phyloP scores from a whole-genome alignment of 2,888 invertebrate genomes.

The Volucella inflata region DNA sequence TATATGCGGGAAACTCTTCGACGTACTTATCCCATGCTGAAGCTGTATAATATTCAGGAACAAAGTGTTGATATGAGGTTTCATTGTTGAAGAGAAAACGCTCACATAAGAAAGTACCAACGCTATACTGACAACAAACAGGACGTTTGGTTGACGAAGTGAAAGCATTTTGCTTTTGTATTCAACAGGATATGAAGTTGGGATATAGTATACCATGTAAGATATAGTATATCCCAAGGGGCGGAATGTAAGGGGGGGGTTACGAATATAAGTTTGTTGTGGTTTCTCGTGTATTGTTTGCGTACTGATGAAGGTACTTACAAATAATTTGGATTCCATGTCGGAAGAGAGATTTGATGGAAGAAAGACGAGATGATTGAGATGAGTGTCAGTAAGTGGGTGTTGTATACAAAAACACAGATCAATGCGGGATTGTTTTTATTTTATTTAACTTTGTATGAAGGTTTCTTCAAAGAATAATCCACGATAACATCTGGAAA shows the following conservation, averaged over 20 bases:
- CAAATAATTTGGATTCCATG: conserved; percentile 48
- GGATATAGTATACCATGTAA: conserved; percentile 33
- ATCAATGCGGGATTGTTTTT: neutral
- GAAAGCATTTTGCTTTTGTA: conserved; percentile 50
- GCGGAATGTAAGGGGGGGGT: no score
- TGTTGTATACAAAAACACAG: neutral
- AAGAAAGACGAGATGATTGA: conserved; percentile 4
- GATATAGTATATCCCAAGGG: no score
- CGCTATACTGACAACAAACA: conserved; percentile 52
- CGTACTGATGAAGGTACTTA: conserved; percentile 28
- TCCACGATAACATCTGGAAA: no score
- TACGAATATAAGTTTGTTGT: conserved; percentile 41
- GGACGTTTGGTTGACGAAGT: conserved; percentile 50
- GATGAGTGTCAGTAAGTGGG: conserved; percentile 12
- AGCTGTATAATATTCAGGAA: conserved; percentile 49
- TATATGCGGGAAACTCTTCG: conserved; percentile 55
- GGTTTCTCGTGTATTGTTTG: conserved; percentile 21
- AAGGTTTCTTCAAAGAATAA: no score
- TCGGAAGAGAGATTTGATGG: conserved; percentile 16
- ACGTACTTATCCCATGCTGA: conserved; percentile 48
- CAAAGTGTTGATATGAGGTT: conserved; percentile 70
- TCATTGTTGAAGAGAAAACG: conserved; percentile 62
- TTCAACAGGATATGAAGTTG: conserved; percentile 68
- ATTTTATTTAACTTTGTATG: no score
- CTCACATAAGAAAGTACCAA: conserved; percentile 41